phyloP scores from a whole-genome alignment of 2,797 vertebrate genomes.

The Melanotaenia boesemani region DNA sequence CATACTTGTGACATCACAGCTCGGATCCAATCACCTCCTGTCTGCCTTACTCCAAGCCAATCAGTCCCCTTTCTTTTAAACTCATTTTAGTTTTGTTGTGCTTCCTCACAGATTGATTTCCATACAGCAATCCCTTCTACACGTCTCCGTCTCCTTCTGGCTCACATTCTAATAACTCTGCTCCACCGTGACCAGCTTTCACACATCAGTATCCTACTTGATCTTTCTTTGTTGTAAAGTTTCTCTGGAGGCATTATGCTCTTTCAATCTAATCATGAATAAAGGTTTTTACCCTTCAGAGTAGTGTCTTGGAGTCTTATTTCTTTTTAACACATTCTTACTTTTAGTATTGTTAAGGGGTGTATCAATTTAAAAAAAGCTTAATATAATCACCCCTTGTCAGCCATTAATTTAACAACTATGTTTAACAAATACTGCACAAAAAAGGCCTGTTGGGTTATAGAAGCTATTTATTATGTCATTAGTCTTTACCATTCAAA shows the following conservation, averaged over 20 bases:
- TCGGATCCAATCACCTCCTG: too few relatives aligned
- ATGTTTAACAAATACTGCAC: background rate
- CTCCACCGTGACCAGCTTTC: too few relatives aligned
- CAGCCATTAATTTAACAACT: background rate
- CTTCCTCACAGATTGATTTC: background rate
- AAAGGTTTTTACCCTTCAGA: background rate
- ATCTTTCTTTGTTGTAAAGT: background rate
- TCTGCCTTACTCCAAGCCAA: too few relatives aligned
- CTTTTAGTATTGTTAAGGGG: background rate
- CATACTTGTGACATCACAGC: too few relatives aligned
- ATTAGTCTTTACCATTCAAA: conserved; percentile 9
- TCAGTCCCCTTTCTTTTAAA: too few relatives aligned
- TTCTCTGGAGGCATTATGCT: background rate
- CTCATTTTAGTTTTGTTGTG: background rate
- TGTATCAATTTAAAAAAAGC: background rate
- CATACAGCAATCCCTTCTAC: too few relatives aligned
- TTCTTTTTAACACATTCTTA: background rate
- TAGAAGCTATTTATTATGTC: conserved; percentile 1
- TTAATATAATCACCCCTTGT: background rate
- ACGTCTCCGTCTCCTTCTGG: background rate
- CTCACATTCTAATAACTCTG: background rate
- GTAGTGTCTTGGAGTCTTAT: background rate
- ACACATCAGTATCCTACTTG: too few relatives aligned
- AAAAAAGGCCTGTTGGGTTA: background rate
- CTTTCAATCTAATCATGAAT: background rate